A percentile compares a stretch with the other conserved stretches of the same genome.
Conservation (phyloP, 2,888 invertebrate genomes). For the Trypoxylon attenuatum region DNA sequence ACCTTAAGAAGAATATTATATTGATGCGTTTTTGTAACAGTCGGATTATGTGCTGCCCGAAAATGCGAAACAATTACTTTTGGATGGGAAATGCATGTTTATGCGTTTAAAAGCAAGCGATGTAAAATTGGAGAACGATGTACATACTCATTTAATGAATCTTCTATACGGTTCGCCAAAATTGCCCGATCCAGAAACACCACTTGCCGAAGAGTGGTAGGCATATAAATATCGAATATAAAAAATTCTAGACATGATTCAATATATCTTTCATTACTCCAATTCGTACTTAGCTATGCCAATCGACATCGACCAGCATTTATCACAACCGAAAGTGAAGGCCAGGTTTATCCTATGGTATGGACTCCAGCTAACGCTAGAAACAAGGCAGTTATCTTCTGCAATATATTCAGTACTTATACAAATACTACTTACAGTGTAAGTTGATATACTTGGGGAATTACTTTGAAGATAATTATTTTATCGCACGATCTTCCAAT, state of each 20-base stretch:
- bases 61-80: slow-evolving; percentile 56
- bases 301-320: slow-evolving; percentile 63
- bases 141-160: slow-evolving; percentile 62
- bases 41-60: slow-evolving; percentile 60
- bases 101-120: slow-evolving; percentile 62
- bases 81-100: slow-evolving; percentile 67
- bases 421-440: slow-evolving; percentile 65
- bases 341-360: slow-evolving; percentile 58
- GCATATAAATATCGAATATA: slow-evolving; percentile 44
- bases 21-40: slow-evolving; percentile 45
- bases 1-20: not conserved
- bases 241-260: too few relatives aligned
- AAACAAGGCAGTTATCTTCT: slow-evolving; percentile 66
- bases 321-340: slow-evolving; percentile 55
- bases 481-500: not conserved
- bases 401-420: slow-evolving; percentile 66
- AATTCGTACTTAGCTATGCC: slow-evolving; percentile 55
- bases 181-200: slow-evolving; percentile 51
- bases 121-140: slow-evolving; percentile 57
- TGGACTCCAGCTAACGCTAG: slow-evolving; percentile 68
- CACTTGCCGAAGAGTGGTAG: slow-evolving; percentile 65
- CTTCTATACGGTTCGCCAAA: slow-evolving; percentile 62
- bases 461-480: not conserved
- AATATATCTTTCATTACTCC: not conserved
- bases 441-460: slow-evolving; percentile 9